Evolutionary conservation across 2,113 vertebrate genomes (phyloP).

Genomic region (Muscicapa adusta): DNA sequence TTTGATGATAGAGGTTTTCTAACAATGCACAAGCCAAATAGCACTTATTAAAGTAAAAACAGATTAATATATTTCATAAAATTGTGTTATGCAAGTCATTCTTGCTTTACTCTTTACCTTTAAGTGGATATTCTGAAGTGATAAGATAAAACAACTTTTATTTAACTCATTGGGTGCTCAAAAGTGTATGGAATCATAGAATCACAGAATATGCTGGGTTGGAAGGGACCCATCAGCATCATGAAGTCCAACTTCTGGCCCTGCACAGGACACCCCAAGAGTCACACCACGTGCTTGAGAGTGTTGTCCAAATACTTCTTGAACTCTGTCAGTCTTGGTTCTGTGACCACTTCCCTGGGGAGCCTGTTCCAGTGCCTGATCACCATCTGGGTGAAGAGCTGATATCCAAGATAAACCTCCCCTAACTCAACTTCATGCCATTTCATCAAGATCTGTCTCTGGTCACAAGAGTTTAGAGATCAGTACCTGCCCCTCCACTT

Average conservation of each 20-base stretch:
- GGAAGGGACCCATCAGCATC: background rate
- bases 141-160: background rate
- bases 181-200: background rate
- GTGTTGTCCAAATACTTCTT: background rate
- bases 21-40: background rate
- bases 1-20: background rate
- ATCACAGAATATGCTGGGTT: background rate
- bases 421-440: fast-evolving
- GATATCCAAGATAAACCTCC: background rate
- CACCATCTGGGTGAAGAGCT: background rate
- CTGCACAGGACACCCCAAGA: background rate
- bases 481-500: background rate
- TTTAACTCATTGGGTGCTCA: background rate
- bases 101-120: background rate
- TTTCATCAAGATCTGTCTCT: background rate
- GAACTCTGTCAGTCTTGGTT: background rate
- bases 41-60: background rate
- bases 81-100: background rate
- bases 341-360: too few relatives aligned
- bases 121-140: background rate
- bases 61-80: background rate
- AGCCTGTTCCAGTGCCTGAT: fast-evolving
- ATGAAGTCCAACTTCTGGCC: background rate
- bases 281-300: background rate
- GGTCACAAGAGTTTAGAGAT: background rate